phyloP scores from a whole-genome alignment of 2,797 vertebrate genomes.

The Sebastes jordani region DNA sequence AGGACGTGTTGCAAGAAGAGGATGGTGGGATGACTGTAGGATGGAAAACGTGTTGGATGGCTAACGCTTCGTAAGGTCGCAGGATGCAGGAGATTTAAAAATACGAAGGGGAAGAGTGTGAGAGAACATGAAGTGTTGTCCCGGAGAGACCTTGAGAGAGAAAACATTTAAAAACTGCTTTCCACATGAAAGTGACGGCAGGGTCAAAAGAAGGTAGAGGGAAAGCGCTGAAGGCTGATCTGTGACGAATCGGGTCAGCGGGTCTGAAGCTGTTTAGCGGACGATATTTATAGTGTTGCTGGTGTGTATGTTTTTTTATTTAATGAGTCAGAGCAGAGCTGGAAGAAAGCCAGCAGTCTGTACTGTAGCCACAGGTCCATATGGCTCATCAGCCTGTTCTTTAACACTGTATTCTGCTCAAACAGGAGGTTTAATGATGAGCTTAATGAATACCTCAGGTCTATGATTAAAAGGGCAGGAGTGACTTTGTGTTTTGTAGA shows the following conservation, averaged over 20 bases:
- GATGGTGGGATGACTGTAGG: background rate
- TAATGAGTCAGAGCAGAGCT: conserved; percentile 46
- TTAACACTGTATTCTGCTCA: background rate
- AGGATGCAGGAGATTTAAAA: background rate
- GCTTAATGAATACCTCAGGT: background rate
- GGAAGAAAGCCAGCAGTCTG: background rate
- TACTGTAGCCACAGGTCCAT: background rate
- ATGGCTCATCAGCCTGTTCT: background rate
- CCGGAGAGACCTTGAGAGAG: conserved; percentile 7
- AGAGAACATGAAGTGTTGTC: background rate
- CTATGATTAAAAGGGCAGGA: background rate
- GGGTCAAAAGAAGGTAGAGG: conserved; percentile 28
- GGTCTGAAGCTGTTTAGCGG: conserved; percentile 27
- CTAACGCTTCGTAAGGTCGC: background rate
- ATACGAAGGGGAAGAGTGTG: background rate
- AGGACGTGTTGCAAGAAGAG: background rate
- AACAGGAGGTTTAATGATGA: background rate
- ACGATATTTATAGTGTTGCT: conserved; percentile 21
- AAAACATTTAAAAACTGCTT: conserved; percentile 17
- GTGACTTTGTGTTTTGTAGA: background rate
- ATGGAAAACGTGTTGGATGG: background rate
- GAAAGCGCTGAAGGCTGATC: conserved; percentile 23
- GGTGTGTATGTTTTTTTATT: conserved; percentile 25
- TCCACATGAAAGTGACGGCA: conserved; percentile 20
- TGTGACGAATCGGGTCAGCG: conserved; percentile 30